Evolutionary conservation across 53 echinoderm and acorn worm genomes (phyloP).

Genomic region (Temnopleurus reevesii): DNA sequence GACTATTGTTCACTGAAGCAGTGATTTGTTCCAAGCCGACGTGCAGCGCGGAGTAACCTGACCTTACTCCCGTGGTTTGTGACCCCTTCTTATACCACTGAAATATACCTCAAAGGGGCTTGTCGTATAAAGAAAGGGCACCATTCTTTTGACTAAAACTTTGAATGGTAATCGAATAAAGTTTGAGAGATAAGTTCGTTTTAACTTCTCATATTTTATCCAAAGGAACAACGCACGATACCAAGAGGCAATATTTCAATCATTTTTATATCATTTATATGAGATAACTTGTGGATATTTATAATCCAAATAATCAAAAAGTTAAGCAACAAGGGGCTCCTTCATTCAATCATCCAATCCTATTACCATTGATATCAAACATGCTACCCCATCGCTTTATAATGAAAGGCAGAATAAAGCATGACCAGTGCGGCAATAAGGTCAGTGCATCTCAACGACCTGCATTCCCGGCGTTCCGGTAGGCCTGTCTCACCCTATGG

Average conservation of each 20-base stretch:
- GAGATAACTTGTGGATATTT: too few species aligned
- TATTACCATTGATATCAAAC: too few species aligned
- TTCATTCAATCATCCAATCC: too few species aligned
- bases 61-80: slow-evolving; percentile 50
- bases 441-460: slow-evolving; percentile 44
- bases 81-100: slow-evolving; percentile 28
- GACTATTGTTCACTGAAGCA: neutral
- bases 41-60: slow-evolving; percentile 50
- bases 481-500: neutral
- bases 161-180: too few species aligned
- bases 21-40: slow-evolving; percentile 43
- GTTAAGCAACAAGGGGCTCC: too few species aligned
- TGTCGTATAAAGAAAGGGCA: neutral
- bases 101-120: neutral
- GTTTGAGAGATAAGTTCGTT: too few species aligned
- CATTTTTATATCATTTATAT: too few species aligned
- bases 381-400: neutral
- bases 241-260: too few species aligned
- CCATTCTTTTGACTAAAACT: too few species aligned
- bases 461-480: slow-evolving; percentile 51
- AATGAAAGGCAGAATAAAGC: neutral
- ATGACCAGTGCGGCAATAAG: neutral
- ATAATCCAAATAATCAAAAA: too few species aligned
- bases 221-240: too few species aligned
- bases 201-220: too few species aligned